Evolutionary conservation across 2,888 invertebrate genomes (phyloP).

Genomic region (Drosophila kambysellisi): DNA sequence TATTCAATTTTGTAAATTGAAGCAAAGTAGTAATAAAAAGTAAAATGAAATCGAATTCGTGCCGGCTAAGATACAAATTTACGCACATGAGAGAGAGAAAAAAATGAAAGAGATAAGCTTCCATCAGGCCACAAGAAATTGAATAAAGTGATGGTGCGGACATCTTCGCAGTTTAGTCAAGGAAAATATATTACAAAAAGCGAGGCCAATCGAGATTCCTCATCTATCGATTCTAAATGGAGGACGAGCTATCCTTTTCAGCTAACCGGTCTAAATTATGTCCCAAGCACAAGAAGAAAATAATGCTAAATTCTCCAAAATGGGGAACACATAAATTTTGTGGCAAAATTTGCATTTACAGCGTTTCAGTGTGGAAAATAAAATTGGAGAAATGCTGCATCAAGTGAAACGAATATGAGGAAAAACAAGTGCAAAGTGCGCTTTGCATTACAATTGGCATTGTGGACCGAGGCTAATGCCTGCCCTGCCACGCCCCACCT

Average conservation of each 20-base stretch:
- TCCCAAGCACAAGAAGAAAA: conserved; percentile 1
- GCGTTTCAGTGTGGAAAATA: conserved; percentile 14
- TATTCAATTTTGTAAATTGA: conserved; percentile 80
- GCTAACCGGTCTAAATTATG: conserved; percentile 27
- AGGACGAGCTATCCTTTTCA: conserved; percentile 5
- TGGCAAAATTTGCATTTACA: conserved; percentile 35
- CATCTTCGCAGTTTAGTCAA: conserved; percentile 15
- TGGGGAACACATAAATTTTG: conserved; percentile 39
- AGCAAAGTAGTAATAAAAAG: conserved; percentile 65
- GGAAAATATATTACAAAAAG: conserved; percentile 3
- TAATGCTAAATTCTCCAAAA: conserved; percentile 25
- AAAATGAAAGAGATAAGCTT: neutral
- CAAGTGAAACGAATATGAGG: conserved; percentile 27
- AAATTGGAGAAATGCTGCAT: conserved; percentile 21
- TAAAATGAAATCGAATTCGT: conserved; percentile 63
- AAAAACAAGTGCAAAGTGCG: conserved; percentile 44
- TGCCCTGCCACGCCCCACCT: conserved; percentile 15
- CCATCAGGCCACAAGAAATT: conserved; percentile 38
- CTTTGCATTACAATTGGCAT: conserved; percentile 35
- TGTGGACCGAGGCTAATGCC: conserved; percentile 15
- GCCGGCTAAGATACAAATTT: conserved; percentile 53
- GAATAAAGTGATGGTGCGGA: conserved; percentile 28
- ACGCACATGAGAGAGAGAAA: conserved; percentile 38
- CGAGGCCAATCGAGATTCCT: conserved; percentile 24
- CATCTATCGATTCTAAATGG: conserved; percentile 4